Conservation (phyloP, 2,888 invertebrate genomes). For the Lasioglossum lativentre region DNA sequence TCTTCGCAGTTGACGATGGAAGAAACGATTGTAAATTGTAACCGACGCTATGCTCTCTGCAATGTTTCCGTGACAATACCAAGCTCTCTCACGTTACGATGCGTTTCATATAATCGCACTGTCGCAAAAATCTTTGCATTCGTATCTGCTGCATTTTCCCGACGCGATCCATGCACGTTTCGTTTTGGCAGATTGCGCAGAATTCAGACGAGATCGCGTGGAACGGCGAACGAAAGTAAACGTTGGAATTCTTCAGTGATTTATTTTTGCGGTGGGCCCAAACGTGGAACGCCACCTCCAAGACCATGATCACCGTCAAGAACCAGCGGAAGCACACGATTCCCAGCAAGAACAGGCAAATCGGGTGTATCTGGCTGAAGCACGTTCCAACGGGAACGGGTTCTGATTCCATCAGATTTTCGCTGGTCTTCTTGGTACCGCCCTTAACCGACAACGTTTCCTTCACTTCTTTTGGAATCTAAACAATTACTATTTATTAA, state of each 20-base stretch:
- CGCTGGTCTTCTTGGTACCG: slow-evolving; percentile 49
- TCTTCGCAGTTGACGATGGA: background rate
- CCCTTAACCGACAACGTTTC: slow-evolving; percentile 63
- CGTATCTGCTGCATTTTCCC: slow-evolving; percentile 89
- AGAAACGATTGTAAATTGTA: slow-evolving; percentile 14
- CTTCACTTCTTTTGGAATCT: slow-evolving; percentile 80
- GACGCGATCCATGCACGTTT: slow-evolving; percentile 87
- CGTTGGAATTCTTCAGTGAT: slow-evolving; percentile 85
- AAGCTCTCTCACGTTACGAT: slow-evolving; percentile 74
- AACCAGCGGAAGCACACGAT: slow-evolving; percentile 80
- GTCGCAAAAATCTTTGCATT: slow-evolving; percentile 81
- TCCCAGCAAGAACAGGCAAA: slow-evolving; percentile 78
- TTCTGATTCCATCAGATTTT: slow-evolving; percentile 66
- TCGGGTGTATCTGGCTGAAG: slow-evolving; percentile 79
- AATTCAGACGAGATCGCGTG: slow-evolving; percentile 89
- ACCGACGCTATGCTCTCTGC: background rate
- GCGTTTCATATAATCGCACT: slow-evolving; percentile 81
- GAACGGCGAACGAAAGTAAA: slow-evolving; percentile 90
- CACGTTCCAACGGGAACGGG: slow-evolving; percentile 75
- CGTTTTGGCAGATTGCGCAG: slow-evolving; percentile 89
- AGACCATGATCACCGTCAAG: slow-evolving; percentile 84
- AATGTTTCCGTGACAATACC: background rate
- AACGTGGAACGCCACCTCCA: slow-evolving; percentile 88
- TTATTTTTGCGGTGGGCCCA: slow-evolving; percentile 90
- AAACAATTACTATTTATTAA: slow-evolving; percentile 32